These are phyloP conservation scores for Fopius arisanus DNA, from an alignment of 1,140 invertebrate species.

Conservation along the genomic window DNA sequence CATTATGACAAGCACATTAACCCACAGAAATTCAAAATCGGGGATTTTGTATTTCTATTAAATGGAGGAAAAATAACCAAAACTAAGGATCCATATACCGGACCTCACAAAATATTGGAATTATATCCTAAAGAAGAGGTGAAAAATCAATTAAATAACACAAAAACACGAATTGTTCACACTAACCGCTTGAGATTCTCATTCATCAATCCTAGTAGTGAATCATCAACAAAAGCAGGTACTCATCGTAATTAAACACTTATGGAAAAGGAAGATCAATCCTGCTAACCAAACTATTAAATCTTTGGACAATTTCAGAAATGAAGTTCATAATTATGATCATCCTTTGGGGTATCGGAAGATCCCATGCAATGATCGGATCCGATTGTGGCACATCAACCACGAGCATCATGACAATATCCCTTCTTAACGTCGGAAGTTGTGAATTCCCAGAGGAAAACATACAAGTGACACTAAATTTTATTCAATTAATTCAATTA, in stretches of 20 bases:
- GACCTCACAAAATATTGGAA: slow-evolving; percentile 9
- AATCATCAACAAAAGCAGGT: neutral
- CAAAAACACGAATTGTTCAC: slow-evolving; percentile 18
- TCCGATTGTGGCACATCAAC: slow-evolving; percentile 20
- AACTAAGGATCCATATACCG: slow-evolving; percentile 14
- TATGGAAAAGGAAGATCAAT: neutral
- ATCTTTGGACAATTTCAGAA: neutral
- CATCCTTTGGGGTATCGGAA: neutral
- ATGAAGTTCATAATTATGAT: neutral
- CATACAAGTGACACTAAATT: neutral
- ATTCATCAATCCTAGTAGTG: slow-evolving; percentile 11
- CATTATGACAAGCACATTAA: slow-evolving; percentile 20
- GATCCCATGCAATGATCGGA: neutral
- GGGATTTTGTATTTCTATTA: slow-evolving; percentile 17
- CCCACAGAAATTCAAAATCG: slow-evolving; percentile 21
- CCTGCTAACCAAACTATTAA: neutral
- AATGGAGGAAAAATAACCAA: slow-evolving; percentile 22
- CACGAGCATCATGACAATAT: slow-evolving; percentile 17
- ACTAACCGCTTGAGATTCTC: slow-evolving; percentile 19
- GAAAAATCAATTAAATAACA: slow-evolving; percentile 10
- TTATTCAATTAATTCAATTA: slow-evolving; percentile 28
- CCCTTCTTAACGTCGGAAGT: slow-evolving; percentile 17
- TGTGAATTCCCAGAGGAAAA: slow-evolving; percentile 22
- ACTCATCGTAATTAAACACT: no score
- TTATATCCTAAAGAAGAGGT: slow-evolving; percentile 18